A percentile compares a stretch with the other conserved stretches of the same genome.
phyloP scores from a whole-genome alignment of 2,888 invertebrate genomes.

The Liopterus haemorrhoidalis region DNA sequence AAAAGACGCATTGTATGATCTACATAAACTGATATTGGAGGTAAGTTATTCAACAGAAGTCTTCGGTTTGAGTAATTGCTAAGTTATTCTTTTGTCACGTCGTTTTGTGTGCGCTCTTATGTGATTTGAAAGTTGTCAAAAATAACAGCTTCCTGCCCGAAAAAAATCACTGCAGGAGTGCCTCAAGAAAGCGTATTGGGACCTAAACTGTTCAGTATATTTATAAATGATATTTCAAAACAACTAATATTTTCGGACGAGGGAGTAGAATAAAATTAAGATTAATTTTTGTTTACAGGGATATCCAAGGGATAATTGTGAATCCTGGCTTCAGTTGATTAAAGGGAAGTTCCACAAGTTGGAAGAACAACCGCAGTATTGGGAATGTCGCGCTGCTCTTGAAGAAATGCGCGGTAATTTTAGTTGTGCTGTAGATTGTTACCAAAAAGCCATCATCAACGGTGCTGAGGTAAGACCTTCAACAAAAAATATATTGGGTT shows the following conservation, averaged over 20 bases:
- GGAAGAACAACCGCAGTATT: conserved; percentile 49
- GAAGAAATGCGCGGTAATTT: conserved; percentile 53
- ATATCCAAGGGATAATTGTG: conserved; percentile 52
- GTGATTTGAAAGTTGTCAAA: too few relatives aligned
- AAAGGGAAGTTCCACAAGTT: conserved; percentile 45
- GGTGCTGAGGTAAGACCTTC: conserved; percentile 50
- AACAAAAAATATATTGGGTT: background rate
- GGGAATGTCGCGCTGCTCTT: conserved; percentile 56
- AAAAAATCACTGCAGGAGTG: too few relatives aligned
- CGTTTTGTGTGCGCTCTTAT: too few relatives aligned
- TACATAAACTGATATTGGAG: conserved; percentile 50
- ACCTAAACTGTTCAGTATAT: too few relatives aligned
- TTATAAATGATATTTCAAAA: conserved; percentile 1
- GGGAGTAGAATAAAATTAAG: conserved; percentile 1
- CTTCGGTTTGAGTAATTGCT: too few relatives aligned
- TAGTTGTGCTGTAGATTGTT: conserved; percentile 53
- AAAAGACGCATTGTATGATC: conserved; percentile 49
- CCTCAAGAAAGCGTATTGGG: too few relatives aligned
- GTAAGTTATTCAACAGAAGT: too few relatives aligned
- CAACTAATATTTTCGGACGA: conserved; percentile 5
- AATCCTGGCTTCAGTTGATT: conserved; percentile 52
- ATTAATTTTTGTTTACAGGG: conserved; percentile 41
- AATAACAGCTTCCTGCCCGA: too few relatives aligned
- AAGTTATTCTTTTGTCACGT: too few relatives aligned
- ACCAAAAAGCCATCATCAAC: conserved; percentile 53